Conservation (phyloP, 2,113 vertebrate genomes). For the Tricholaema leucomelas region DNA sequence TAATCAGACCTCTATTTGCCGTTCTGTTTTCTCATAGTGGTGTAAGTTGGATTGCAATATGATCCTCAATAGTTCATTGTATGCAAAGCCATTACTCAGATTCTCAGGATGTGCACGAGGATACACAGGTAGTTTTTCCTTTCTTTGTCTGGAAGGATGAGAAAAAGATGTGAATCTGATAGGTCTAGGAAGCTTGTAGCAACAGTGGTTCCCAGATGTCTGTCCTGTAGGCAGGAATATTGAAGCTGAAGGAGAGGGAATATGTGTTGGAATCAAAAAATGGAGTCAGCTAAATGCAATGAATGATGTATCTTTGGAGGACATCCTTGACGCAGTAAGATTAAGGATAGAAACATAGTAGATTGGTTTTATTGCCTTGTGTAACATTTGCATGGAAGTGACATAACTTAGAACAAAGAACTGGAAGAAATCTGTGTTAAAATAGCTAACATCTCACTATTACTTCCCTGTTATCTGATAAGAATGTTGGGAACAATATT, state of each 20-base stretch:
- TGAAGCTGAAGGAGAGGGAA: neutral
- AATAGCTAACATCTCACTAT: too few species aligned
- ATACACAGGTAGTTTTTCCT: neutral
- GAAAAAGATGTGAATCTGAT: neutral
- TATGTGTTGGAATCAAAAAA: too few species aligned
- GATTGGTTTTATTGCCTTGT: too few species aligned
- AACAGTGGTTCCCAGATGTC: neutral
- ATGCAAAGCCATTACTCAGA: neutral
- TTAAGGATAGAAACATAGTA: too few species aligned
- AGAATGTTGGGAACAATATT: too few species aligned
- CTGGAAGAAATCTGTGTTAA: too few species aligned
- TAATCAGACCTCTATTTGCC: neutral
- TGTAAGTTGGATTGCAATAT: neutral
- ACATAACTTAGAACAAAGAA: too few species aligned
- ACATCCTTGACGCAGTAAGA: too few species aligned
- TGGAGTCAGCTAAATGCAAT: too few species aligned
- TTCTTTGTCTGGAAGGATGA: neutral
- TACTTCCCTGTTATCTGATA: too few species aligned
- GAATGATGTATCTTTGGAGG: too few species aligned
- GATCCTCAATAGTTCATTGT: neutral
- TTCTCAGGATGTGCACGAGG: neutral
- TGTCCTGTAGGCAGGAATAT: neutral
- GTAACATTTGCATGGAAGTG: too few species aligned
- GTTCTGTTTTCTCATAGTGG: neutral
- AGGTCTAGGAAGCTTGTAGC: neutral